Percentiles rank a stretch among this genome's conserved stretches.
Conservation (phyloP, 2,113 vertebrate species). For the Erythrolamprus reginae region DNA sequence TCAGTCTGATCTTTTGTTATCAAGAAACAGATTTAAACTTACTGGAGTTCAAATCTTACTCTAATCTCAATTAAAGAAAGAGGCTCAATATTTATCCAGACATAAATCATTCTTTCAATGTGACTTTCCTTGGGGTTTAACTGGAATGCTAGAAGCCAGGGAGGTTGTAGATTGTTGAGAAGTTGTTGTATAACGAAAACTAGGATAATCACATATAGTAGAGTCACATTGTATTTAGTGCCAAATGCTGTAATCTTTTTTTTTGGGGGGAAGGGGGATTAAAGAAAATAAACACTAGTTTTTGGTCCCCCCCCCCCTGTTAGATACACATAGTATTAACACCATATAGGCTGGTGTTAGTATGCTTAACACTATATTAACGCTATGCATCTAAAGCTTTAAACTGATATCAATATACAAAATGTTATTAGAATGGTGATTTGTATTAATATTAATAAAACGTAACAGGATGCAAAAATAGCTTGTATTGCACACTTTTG, state of each 20-base stretch:
- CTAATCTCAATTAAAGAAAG: background rate
- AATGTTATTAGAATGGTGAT: background rate
- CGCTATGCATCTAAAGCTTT: background rate
- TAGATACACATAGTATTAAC: background rate
- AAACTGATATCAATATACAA: background rate
- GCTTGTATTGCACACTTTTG: background rate
- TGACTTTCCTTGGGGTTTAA: background rate
- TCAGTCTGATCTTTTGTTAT: background rate
- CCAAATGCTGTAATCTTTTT: background rate
- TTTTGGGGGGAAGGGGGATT: too few species aligned
- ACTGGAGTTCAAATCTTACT: conserved; percentile 2
- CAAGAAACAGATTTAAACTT: conserved; percentile 22
- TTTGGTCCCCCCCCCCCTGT: too few species aligned
- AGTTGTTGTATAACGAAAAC: background rate
- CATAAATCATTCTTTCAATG: background rate
- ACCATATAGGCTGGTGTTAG: background rate
- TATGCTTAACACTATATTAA: background rate
- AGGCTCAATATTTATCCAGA: background rate
- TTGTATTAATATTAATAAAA: background rate
- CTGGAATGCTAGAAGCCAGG: background rate
- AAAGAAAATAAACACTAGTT: background rate
- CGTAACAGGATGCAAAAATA: background rate
- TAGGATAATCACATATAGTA: background rate
- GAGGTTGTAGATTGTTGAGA: background rate
- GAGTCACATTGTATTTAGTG: background rate